Base-by-base conservation (phyloP, 1,140 invertebrate species). In the Chelonus insularis region DNA sequence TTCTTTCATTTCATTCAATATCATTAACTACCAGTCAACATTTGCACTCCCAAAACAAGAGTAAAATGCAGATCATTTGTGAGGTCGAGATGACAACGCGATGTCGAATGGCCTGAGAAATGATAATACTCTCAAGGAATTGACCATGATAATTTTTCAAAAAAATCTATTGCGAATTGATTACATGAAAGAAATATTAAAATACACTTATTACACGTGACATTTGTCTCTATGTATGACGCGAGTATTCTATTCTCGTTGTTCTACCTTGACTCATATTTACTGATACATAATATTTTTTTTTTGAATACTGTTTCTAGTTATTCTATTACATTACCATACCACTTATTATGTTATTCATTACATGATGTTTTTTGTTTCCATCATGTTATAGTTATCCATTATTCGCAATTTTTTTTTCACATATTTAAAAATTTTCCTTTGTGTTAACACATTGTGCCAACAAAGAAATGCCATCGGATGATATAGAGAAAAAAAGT, bases 1-100 rank as follows among this genome's bases (percentile, higher is more conserved):
- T 80, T 77, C 76, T 80, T 73, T 77, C 75, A 79, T 78, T 72
- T 78, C 70, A 78, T 71, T 67, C 72, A 75, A 37, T 64, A 72
- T 72, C 75, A 70, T 71, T 71, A 77, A 73, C 65, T 72, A 77
- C 68, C 67, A 62, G 9, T 55, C 14, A 55, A 55, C 34, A 55
- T 41, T 62, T 67, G 52, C 52, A 57, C 45, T 58, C 68, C n/a
- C 55, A 68, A 64, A 72, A 64, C 71, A 77, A 73, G 3, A 3
- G 73, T 72, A 72, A 60, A 70, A 76, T 68, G 20, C 39, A 71
- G 61, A 36, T 56, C 32, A 64, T 48, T 65, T 57, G 36, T 14
- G 43, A 60, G 70, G 65, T 63, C 62, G 65, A 52, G 45, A 43
- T 61, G 58, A 37, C 37, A 36, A 57, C 32, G 41, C 32, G 45